A percentile compares a stretch with the other conserved stretches of the same genome.
Conservation (phyloP, 1,140 invertebrate species). For the Lepidurus arcticus region DNA sequence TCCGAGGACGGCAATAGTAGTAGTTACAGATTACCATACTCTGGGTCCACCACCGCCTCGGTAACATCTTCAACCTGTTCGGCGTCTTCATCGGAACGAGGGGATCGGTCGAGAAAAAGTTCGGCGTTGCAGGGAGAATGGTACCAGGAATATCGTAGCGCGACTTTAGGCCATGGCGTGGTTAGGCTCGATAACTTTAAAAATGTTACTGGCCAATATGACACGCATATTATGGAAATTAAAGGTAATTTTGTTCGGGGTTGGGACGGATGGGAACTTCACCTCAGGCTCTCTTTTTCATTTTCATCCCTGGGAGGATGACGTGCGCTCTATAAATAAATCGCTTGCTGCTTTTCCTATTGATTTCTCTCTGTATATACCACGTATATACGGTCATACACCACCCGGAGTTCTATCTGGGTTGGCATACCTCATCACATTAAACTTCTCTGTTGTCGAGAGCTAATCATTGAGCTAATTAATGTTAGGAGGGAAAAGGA, state of each 20-base stretch:
- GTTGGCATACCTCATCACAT: background rate
- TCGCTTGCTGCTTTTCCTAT: background rate
- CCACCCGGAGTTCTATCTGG: background rate
- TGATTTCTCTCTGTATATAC: background rate
- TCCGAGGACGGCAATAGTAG: background rate
- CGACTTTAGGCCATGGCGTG: slow-evolving; percentile 47
- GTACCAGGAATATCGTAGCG: slow-evolving; percentile 54
- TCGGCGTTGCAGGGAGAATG: slow-evolving; percentile 44
- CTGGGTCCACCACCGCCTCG: background rate
- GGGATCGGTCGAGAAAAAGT: slow-evolving; percentile 24
- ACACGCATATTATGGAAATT: slow-evolving; percentile 76
- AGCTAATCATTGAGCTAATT: too few species aligned
- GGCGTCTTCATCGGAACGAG: background rate
- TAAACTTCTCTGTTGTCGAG: too few species aligned
- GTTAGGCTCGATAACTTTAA: slow-evolving; percentile 45
- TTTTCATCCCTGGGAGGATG: too few species aligned
- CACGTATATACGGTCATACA: background rate
- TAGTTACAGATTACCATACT: background rate
- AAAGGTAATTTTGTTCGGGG: slow-evolving; percentile 58
- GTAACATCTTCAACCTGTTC: background rate
- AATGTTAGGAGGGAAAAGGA: too few species aligned
- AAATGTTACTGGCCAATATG: slow-evolving; percentile 68
- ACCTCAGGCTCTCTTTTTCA: background rate
- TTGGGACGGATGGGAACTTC: background rate
- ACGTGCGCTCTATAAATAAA: background rate